These are phyloP conservation scores for Megaustenia siamemsis DNA, from an alignment of 2,888 invertebrate species.

Conservation along the genomic window DNA sequence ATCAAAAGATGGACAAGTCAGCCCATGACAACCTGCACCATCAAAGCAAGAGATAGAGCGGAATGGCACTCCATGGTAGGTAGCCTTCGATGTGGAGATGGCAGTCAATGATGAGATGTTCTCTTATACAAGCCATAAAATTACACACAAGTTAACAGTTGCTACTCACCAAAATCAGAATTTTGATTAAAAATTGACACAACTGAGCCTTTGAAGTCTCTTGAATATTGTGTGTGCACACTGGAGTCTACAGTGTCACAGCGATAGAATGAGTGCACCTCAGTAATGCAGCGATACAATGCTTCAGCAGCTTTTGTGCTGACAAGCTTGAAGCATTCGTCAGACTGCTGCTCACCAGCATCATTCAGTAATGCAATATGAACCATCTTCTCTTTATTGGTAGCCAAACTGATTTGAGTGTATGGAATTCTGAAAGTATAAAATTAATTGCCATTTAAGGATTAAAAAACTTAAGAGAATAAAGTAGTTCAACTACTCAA, in stretches of 20 bases:
- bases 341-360: slow-evolving; percentile 81
- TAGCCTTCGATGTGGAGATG: too few species aligned
- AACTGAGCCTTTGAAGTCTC: slow-evolving; percentile 93
- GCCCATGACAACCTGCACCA: too few species aligned
- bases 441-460: too few species aligned
- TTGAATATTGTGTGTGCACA: slow-evolving; percentile 92
- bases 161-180: slow-evolving; percentile 71
- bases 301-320: slow-evolving; percentile 90
- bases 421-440: slow-evolving; percentile 73
- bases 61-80: too few species aligned
- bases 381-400: slow-evolving; percentile 74
- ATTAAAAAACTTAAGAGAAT: too few species aligned
- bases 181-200: slow-evolving; percentile 92
- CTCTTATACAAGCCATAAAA: too few species aligned
- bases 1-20: too few species aligned
- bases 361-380: slow-evolving; percentile 74
- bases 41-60: too few species aligned
- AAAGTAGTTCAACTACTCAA: too few species aligned
- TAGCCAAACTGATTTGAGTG: slow-evolving; percentile 76
- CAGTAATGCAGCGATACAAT: slow-evolving; percentile 87
- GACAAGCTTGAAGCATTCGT: slow-evolving; percentile 87
- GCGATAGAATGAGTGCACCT: slow-evolving; percentile 94
- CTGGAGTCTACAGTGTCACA: slow-evolving; percentile 93
- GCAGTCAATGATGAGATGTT: too few species aligned
- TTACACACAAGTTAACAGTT: too few species aligned